Evolutionary conservation across 2,888 invertebrate genomes (phyloP).

Genomic region (Adelphocoris suturalis): DNA sequence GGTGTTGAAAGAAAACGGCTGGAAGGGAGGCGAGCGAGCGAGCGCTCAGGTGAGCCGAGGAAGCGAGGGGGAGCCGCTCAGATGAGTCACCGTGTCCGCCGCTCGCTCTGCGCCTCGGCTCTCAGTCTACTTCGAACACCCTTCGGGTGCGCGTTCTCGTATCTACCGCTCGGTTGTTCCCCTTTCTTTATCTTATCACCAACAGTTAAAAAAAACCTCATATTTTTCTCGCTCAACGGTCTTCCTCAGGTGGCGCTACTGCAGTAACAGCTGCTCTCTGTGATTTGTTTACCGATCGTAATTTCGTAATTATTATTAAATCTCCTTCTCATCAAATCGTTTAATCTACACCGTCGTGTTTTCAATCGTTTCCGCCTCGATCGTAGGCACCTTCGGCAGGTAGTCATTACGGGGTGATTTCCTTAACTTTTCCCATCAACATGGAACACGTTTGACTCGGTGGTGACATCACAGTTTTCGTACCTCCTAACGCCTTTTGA

Average conservation of each 20-base stretch:
- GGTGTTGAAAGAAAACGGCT: constrained; percentile 25
- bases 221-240: neutral
- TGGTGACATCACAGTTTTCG: neutral
- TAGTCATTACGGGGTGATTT: constrained; percentile 2
- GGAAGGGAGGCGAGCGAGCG: neutral
- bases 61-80: neutral
- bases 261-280: neutral
- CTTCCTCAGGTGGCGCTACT: constrained; percentile 21
- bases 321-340: too few relatives aligned
- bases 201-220: neutral
- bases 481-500: neutral
- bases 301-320: neutral
- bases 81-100: constrained; percentile 24
- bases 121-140: constrained; percentile 34
- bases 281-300: neutral
- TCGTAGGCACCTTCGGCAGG: too few relatives aligned
- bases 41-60: neutral
- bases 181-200: constrained; percentile 28
- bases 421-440: neutral
- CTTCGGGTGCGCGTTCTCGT: constrained; percentile 13
- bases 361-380: neutral
- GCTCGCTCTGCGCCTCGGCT: neutral
- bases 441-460: constrained; percentile 38
- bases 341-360: neutral
- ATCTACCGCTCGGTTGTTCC: neutral